Conservation (phyloP, 2,888 invertebrate species). For the Clepsis dumicolana region DNA sequence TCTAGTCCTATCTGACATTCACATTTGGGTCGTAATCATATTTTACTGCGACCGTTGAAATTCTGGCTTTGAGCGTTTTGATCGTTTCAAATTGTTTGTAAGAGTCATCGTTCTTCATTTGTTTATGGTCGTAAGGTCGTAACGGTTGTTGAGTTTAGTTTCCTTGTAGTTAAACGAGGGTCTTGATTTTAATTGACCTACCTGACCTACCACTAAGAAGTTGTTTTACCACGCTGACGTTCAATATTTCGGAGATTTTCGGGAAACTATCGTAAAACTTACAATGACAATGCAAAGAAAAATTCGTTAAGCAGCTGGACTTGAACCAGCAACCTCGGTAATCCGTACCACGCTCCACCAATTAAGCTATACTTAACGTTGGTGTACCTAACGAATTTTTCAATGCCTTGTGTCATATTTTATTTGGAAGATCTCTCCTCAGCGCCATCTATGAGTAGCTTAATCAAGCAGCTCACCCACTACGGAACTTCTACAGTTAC, state of each 20-base stretch:
- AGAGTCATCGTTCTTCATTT: constrained; percentile 1
- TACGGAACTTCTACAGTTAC: no score
- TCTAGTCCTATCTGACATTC: constrained; percentile 59
- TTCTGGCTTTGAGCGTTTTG: constrained; percentile 49
- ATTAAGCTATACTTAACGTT: no score
- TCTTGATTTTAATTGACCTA: neutral
- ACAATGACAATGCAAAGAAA: neutral
- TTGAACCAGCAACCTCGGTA: no score
- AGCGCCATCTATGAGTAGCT: no score
- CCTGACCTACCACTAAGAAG: neutral
- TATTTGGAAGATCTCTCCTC: no score
- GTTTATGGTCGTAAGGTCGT: constrained; percentile 20
- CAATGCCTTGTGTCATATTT: no score
- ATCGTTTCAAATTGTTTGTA: constrained; percentile 17
- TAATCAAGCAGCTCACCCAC: no score
- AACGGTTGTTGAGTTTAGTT: neutral
- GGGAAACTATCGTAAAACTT: neutral
- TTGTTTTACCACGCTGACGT: neutral
- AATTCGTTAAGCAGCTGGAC: no score
- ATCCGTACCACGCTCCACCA: no score
- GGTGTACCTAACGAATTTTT: no score
- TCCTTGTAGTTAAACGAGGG: neutral
- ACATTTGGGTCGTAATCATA: constrained; percentile 71
- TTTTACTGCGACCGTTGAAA: constrained; percentile 58
- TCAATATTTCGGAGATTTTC: neutral